These are phyloP conservation scores for Stichodactyla mertensii DNA, from an alignment of 64 coral and sea anemone genomes.

Conservation along the genomic window DNA sequence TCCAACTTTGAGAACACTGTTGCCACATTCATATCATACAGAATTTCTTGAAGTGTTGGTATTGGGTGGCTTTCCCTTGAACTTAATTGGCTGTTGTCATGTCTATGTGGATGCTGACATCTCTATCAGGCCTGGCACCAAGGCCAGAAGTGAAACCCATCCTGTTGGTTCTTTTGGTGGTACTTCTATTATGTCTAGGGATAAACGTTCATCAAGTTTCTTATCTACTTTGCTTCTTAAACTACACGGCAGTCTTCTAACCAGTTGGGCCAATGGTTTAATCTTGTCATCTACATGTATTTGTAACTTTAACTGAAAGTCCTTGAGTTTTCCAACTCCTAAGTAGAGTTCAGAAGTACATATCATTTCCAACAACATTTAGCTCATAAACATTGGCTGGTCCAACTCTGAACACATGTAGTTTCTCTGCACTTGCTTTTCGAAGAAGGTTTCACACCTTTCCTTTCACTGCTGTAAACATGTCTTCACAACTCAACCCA, in stretches of 20 bases:
- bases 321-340: conserved; percentile 45
- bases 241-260: conserved; percentile 45
- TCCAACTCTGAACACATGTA: conserved; percentile 51
- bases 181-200: conserved; percentile 41
- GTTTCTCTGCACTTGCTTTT: conserved; percentile 38
- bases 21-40: too few species aligned
- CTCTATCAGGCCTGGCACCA: too few species aligned
- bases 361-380: not conserved
- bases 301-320: conserved; percentile 37
- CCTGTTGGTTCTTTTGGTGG: not conserved
- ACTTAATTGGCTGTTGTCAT: not conserved
- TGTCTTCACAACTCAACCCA: conserved; percentile 29
- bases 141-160: not conserved
- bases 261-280: conserved; percentile 38
- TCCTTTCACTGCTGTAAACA: conserved; percentile 51
- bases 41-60: too few species aligned
- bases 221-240: conserved; percentile 45
- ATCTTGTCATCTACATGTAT: conserved; percentile 34
- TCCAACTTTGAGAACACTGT: too few species aligned
- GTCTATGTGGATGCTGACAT: too few species aligned
- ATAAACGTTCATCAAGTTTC: conserved; percentile 41
- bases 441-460: conserved; percentile 17
- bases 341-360: not conserved
- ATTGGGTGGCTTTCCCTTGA: too few species aligned
- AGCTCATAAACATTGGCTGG: conserved; percentile 18